These are phyloP conservation scores for Strix occidentalis DNA, from an alignment of 2,797 vertebrate species.

Conservation along the genomic window DNA sequence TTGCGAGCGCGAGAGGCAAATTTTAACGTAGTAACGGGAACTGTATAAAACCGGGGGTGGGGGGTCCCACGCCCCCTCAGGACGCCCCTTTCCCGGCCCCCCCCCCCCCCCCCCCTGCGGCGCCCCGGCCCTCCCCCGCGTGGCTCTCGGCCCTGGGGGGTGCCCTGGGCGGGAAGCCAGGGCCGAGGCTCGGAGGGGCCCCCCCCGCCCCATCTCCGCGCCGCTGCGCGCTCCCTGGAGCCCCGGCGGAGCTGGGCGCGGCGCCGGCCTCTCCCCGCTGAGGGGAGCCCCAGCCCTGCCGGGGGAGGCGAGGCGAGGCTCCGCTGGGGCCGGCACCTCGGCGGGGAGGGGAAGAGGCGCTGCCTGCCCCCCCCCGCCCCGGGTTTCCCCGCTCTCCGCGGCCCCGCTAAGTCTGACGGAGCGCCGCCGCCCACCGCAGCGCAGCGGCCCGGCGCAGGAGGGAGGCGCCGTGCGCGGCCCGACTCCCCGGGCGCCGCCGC, in stretches of 20 bases:
- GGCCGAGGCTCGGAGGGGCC: neutral
- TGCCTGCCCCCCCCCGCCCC: neutral
- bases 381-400: slow-evolving; percentile 3
- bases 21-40: fast-evolving
- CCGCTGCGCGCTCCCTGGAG: neutral
- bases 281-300: slow-evolving; percentile 44
- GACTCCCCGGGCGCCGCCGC: slow-evolving; percentile 19
- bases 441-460: slow-evolving; percentile 41
- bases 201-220: neutral
- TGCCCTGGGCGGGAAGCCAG: neutral
- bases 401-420: slow-evolving; percentile 9
- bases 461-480: slow-evolving; percentile 36
- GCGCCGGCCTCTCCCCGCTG: slow-evolving; percentile 22
- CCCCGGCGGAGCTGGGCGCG: neutral
- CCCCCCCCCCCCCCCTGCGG: fast-evolving
- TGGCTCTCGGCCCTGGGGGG: no score
- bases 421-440: slow-evolving; percentile 25
- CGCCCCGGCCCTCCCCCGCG: no score
- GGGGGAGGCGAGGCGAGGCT: neutral
- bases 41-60: fast-evolving
- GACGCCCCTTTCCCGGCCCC: no score
- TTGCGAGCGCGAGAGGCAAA: neutral
- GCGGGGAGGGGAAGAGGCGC: slow-evolving; percentile 13
- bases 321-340: neutral
- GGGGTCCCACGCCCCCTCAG: neutral